Evolutionary conservation across 1,140 invertebrate species (phyloP).

Genomic region (Drosophila truncata): DNA sequence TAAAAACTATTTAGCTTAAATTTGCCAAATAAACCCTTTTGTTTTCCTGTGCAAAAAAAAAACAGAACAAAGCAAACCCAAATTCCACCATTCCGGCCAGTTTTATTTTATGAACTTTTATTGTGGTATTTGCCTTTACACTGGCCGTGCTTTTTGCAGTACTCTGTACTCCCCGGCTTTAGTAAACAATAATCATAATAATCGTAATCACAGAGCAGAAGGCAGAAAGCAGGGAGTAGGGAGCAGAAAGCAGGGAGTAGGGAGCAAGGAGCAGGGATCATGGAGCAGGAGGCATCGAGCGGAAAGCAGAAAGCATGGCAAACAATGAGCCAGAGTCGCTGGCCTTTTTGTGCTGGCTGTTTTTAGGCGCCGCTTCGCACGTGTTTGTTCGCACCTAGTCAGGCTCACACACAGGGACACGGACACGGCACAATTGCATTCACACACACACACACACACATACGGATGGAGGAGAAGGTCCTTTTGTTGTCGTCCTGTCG

Average conservation of each 20-base stretch:
- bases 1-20: neutral
- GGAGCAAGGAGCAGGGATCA: neutral
- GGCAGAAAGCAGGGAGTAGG: conserved; percentile 7
- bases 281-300: neutral
- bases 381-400: conserved; percentile 77
- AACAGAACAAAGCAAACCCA: neutral
- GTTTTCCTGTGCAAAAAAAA: conserved; percentile 11
- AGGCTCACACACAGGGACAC: conserved; percentile 29
- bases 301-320: conserved; percentile 15
- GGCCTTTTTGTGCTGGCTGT: conserved; percentile 51
- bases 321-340: conserved; percentile 42
- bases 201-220: conserved; percentile 73
- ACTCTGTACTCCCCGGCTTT: conserved; percentile 22
- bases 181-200: conserved; percentile 81
- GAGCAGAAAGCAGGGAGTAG: neutral
- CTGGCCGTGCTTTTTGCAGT: conserved; percentile 28
- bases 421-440: conserved; percentile 44
- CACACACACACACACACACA: conserved; percentile 10
- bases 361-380: conserved; percentile 68
- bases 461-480: conserved; percentile 2
- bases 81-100: conserved; percentile 29
- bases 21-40: neutral
- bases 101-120: conserved; percentile 78
- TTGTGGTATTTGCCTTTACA: conserved; percentile 66
- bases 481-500: conserved; percentile 66